Evolutionary conservation across 1,140 invertebrate genomes (phyloP).

Genomic region (Drosophila carrolli): DNA sequence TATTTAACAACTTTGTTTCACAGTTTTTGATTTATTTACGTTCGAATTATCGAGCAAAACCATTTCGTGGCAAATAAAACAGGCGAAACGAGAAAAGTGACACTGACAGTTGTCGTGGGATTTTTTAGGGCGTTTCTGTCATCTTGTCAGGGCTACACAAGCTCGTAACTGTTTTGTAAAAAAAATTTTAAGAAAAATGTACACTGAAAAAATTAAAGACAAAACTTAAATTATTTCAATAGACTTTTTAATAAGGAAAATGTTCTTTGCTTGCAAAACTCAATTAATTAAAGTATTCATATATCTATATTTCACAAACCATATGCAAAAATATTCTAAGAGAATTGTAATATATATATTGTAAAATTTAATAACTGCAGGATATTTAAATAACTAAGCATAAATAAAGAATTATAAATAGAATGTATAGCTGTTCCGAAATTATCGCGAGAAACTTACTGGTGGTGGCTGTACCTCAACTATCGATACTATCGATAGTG

Average conservation of each 20-base stretch:
- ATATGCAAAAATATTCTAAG: too few species aligned
- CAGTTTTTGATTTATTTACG: conserved; percentile 53
- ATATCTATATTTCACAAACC: too few species aligned
- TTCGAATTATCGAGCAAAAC: conserved; percentile 88
- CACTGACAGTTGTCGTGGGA: conserved; percentile 34
- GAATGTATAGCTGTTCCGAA: background rate
- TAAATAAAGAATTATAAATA: too few species aligned
- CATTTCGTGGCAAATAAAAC: conserved; percentile 85
- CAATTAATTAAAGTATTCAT: too few species aligned
- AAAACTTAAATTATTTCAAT: too few species aligned
- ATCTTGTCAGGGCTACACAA: conserved; percentile 10
- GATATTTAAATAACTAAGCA: too few species aligned
- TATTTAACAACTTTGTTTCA: conserved; percentile 53
- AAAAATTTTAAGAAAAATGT: too few species aligned
- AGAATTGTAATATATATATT: too few species aligned
- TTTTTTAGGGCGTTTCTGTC: conserved; percentile 39
- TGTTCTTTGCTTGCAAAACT: too few species aligned
- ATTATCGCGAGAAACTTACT: background rate
- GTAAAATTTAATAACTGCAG: too few species aligned
- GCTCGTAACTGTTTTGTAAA: background rate
- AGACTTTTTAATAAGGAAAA: too few species aligned
- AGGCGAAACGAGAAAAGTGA: conserved; percentile 41
- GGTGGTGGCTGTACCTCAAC: background rate
- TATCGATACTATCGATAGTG: conserved; percentile 8
- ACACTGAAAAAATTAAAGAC: background rate